Base-by-base conservation (phyloP, 2,797 vertebrate genomes). In the Rhinogobio ventralis region DNA sequence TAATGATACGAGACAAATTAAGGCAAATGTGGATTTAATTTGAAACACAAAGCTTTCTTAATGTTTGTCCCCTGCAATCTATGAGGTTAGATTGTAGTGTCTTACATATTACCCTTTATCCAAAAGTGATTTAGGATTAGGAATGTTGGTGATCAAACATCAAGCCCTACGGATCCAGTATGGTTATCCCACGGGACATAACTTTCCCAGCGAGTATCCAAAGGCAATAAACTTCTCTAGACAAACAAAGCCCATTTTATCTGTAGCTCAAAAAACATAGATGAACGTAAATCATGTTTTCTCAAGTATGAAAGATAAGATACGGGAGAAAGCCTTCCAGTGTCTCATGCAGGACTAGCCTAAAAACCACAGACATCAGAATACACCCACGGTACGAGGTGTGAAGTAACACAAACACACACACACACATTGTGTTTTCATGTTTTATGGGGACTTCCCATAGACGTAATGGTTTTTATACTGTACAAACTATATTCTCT, bases 221-320 rank as follows among this genome's bases (percentile, higher is more conserved):
- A 77, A 72, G 33, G 81, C 82, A 82, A 88, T 89, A 90, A 90
- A 89, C 82, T 76, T 87, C 71, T 81, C 75, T 86, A 67, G 69
- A 68, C 88, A 90, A 91, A 90, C 89, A 91, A 88, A 88, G 77
- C 55, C 79, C 10, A 45, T 78, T 86, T 88, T 84, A 89, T 89
- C 78, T 85, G 20, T 42, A 55, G 62, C 66, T 82, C 69, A 53
- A 77, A 79, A 77, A 86, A 84, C 79, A 53, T 45, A 79, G 14
- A 25, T 64, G 69, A 74, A 83, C 66, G 78, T 86, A 86, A 88
- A 87, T 86, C 85, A 86, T 86, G 85, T 89, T 86, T 87, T 90
- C 77, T 77, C 84, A 77, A 87, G 80, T 36, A 17, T 7, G 28
- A 33, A 66, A 89, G 89, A 90, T 87, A 88, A 89, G 83, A 89